These are phyloP conservation scores for Hypercompe scribonia DNA, from an alignment of 2,888 invertebrate species.

Conservation along the genomic window DNA sequence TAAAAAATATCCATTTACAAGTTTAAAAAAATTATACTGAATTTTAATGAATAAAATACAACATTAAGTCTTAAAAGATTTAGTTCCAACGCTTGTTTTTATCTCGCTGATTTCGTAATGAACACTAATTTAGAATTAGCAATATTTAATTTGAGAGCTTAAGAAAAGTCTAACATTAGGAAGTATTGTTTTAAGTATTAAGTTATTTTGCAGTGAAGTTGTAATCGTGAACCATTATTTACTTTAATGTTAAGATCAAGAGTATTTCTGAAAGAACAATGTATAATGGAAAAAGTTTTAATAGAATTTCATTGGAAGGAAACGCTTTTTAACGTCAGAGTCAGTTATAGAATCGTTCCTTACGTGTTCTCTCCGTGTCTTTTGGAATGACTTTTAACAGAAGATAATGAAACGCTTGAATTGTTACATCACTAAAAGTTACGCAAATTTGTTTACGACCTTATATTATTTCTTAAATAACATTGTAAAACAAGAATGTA, in stretches of 20 bases:
- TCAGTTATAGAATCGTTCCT: conserved; percentile 68
- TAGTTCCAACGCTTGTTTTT: neutral
- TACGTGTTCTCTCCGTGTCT: conserved; percentile 55
- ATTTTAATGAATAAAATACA: neutral
- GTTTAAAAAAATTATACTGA: neutral
- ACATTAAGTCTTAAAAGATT: neutral
- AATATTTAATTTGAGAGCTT: conserved; percentile 34
- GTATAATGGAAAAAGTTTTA: conserved; percentile 85
- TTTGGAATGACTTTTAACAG: neutral
- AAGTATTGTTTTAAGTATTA: conserved; percentile 48
- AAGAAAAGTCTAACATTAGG: conserved; percentile 52
- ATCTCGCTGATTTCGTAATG: neutral
- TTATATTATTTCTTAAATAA: neutral
- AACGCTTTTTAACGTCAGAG: conserved; percentile 58
- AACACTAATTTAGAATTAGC: conserved; percentile 16
- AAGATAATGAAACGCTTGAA: neutral
- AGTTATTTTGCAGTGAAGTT: conserved; percentile 65
- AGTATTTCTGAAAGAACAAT: conserved; percentile 76
- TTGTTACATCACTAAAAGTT: neutral
- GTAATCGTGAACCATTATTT: conserved; percentile 69
- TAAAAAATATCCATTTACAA: neutral
- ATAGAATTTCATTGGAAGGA: conserved; percentile 79
- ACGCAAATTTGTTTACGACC: neutral
- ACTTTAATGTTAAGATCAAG: conserved; percentile 72
- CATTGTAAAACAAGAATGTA: neutral